These are phyloP conservation scores for Chrysogorgia sp. DNA, from an alignment of 92 coral and sea anemone genomes.

Conservation along the genomic window DNA sequence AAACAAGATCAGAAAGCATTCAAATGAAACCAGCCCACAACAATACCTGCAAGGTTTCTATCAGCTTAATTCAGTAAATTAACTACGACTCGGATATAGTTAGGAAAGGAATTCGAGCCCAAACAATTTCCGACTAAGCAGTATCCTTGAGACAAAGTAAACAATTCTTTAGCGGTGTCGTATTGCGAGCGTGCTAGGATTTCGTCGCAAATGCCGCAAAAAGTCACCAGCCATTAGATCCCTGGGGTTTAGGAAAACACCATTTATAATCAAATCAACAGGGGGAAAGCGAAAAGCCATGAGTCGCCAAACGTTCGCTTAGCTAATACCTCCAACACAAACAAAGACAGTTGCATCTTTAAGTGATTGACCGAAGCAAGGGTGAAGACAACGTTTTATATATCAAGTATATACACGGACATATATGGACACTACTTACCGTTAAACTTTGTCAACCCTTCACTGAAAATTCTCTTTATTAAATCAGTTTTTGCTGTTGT, in stretches of 20 bases:
- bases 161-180: conserved; percentile 35
- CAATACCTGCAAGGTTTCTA: not conserved
- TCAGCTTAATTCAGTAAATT: not conserved
- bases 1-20: not conserved
- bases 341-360: not conserved
- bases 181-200: conserved; percentile 3
- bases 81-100: not conserved
- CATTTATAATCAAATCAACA: conserved; percentile 43
- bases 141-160: conserved; percentile 27
- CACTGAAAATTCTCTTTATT: conserved; percentile 23
- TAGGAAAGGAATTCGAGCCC: conserved; percentile 15
- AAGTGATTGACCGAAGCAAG: not conserved
- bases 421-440: conserved; percentile 32
- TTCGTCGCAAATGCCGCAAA: not conserved
- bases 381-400: not conserved
- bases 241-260: conserved; percentile 40
- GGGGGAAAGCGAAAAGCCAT: not conserved
- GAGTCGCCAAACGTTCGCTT: not conserved
- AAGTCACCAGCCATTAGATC: conserved; percentile 36
- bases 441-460: conserved; percentile 27
- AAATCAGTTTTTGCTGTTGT: conserved; percentile 27
- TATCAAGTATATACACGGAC: not conserved
- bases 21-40: not conserved
- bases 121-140: conserved; percentile 32
- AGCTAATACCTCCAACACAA: not conserved